These are phyloP conservation scores for Cladopsammia gracilis DNA, from an alignment of 64 coral and sea anemone species.

Conservation along the genomic window DNA sequence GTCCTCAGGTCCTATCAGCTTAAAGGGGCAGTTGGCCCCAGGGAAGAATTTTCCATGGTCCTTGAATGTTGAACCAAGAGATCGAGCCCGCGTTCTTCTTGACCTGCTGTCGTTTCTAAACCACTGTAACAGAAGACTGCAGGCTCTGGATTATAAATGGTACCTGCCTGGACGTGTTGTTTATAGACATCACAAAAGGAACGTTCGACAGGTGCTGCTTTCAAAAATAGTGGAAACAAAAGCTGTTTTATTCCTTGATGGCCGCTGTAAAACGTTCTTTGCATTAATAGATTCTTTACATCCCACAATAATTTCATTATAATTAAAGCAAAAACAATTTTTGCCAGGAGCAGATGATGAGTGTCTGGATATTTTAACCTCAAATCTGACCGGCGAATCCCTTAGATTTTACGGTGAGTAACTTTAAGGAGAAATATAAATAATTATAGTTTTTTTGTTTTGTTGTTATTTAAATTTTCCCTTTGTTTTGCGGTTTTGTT, in stretches of 20 bases:
- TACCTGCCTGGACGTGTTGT: neutral
- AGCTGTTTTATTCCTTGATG: neutral
- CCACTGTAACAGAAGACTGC: neutral
- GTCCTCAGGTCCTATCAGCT: too few species aligned
- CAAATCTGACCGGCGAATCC: neutral
- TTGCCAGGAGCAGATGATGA: too few species aligned
- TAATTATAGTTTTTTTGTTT: too few species aligned
- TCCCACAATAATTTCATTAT: neutral
- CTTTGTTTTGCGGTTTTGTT: too few species aligned
- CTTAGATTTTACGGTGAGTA: neutral
- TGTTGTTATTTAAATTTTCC: too few species aligned
- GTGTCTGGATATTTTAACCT: neutral
- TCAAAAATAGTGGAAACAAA: conserved; percentile 7
- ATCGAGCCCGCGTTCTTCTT: too few species aligned
- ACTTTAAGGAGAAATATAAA: too few species aligned
- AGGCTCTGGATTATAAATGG: neutral
- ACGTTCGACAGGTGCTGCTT: conserved; percentile 6
- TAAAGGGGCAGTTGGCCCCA: too few species aligned
- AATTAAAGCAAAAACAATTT: too few species aligned
- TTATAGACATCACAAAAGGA: neutral
- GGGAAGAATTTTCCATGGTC: too few species aligned
- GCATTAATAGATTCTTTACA: neutral
- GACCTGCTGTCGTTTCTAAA: neutral
- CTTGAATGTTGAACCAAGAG: too few species aligned
- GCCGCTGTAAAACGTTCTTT: too few species aligned